Percentiles rank a stretch among this genome's conserved stretches.
These are phyloP conservation scores for Sebastes hubbsi DNA, from an alignment of 2,797 vertebrate genomes.

Conservation along the genomic window DNA sequence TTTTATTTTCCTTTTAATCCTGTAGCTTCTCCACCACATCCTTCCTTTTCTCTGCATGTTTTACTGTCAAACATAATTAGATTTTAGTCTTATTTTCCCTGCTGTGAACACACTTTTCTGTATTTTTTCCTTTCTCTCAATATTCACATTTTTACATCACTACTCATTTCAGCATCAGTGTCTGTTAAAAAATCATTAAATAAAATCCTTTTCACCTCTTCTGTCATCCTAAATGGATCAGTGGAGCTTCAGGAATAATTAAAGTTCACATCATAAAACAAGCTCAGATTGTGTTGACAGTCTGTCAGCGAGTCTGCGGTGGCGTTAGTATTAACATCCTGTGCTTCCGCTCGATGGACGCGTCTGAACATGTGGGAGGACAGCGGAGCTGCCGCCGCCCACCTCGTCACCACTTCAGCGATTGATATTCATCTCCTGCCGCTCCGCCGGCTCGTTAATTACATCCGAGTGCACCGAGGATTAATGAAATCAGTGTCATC, in stretches of 20 bases:
- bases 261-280: constrained; percentile 3
- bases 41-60: too few relatives aligned
- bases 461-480: constrained; percentile 43
- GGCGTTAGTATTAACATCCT: constrained; percentile 2
- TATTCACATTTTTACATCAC: not conserved
- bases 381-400: constrained; percentile 12
- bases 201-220: constrained; percentile 6
- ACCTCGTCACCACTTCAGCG: not conserved
- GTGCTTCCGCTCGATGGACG: constrained; percentile 17
- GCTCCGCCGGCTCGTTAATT: constrained; percentile 55
- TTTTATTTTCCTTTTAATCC: too few relatives aligned
- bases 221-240: not conserved
- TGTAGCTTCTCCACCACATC: too few relatives aligned
- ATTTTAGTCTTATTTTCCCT: too few relatives aligned
- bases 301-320: not conserved
- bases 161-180: not conserved
- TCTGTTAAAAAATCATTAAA: not conserved
- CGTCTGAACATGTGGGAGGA: constrained; percentile 34
- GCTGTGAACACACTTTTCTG: too few relatives aligned
- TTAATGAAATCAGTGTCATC: constrained; percentile 66
- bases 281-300: not conserved
- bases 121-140: too few relatives aligned
- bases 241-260: constrained; percentile 4
- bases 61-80: too few relatives aligned
- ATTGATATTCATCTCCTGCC: constrained; percentile 60